Conservation (phyloP, 1,140 invertebrate genomes). For the Heterodera carotae region DNA sequence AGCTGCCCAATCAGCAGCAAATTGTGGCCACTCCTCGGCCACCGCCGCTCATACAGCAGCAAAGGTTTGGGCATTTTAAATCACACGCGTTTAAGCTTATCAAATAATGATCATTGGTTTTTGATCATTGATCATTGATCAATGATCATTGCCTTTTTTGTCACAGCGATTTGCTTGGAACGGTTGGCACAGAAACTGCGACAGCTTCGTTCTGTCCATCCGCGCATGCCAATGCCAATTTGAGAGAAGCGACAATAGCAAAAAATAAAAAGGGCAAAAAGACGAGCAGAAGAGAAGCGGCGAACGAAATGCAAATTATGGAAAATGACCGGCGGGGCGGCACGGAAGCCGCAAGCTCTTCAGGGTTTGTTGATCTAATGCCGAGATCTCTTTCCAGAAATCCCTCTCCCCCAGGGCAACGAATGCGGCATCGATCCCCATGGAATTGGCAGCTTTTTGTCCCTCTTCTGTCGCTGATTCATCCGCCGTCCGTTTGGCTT, state of each 20-base stretch:
- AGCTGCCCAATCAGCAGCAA: slow-evolving; percentile 8
- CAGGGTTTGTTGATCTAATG: too few species aligned
- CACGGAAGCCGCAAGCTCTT: not conserved
- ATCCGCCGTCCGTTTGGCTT: not conserved
- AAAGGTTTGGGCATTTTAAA: not conserved
- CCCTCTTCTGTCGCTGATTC: not conserved
- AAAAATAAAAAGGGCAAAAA: slow-evolving; percentile 4
- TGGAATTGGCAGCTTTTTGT: not conserved
- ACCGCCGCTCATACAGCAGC: not conserved
- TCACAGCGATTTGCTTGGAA: not conserved
- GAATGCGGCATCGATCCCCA: too few species aligned
- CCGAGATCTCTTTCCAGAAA: too few species aligned
- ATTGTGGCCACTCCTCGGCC: not conserved
- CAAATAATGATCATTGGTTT: not conserved
- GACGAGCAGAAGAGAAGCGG: slow-evolving; percentile 2
- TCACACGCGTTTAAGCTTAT: too few species aligned
- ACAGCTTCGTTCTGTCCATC: not conserved
- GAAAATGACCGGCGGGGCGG: not conserved
- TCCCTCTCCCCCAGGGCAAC: too few species aligned
- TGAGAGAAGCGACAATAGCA: not conserved
- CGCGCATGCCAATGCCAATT: not conserved
- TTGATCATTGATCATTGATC: too few species aligned
- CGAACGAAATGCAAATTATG: not conserved
- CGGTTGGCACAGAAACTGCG: not conserved
- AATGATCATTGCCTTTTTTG: too few species aligned